phyloP scores from a whole-genome alignment of 1,140 invertebrate genomes.

The Drosophila triauraria region DNA sequence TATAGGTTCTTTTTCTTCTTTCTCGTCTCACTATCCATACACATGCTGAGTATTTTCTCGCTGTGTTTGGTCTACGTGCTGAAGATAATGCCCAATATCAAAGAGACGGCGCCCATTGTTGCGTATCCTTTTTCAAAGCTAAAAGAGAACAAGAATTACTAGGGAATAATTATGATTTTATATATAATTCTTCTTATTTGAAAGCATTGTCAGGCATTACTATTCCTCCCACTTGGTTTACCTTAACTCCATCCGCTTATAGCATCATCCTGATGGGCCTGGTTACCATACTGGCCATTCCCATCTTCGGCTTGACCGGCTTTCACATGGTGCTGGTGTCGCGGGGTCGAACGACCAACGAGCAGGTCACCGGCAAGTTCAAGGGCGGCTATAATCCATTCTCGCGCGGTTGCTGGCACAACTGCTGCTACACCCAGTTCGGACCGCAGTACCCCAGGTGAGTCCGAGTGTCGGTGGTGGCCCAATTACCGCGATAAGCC shows the following conservation, averaged over 20 bases:
- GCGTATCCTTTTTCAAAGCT: slow-evolving; percentile 88
- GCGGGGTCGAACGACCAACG: slow-evolving; percentile 99
- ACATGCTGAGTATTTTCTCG: slow-evolving; percentile 98
- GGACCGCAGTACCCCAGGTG: slow-evolving; percentile 98
- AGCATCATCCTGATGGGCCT: slow-evolving; percentile 97
- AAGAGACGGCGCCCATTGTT: slow-evolving; percentile 93
- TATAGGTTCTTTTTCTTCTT: slow-evolving; percentile 99
- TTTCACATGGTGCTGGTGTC: slow-evolving; percentile 99
- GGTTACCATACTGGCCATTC: slow-evolving; percentile 96
- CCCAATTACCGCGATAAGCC: too few species aligned
- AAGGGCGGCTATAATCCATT: slow-evolving; percentile 99
- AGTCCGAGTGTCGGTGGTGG: neutral
- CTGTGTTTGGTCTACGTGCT: slow-evolving; percentile 96
- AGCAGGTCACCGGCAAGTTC: slow-evolving; percentile 99
- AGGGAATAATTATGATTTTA: neutral
- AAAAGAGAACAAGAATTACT: neutral
- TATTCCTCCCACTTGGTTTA: slow-evolving; percentile 48
- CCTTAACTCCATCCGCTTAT: slow-evolving; percentile 85
- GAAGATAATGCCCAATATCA: slow-evolving; percentile 92
- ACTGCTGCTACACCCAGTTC: slow-evolving; percentile 97
- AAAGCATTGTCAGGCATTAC: neutral
- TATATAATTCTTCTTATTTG: neutral
- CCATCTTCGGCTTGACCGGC: slow-evolving; percentile 98
- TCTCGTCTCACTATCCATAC: slow-evolving; percentile 96
- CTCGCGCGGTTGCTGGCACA: slow-evolving; percentile 95